These are phyloP conservation scores for Argyrosomus japonicus DNA, from an alignment of 2,113 vertebrate species.

Conservation along the genomic window DNA sequence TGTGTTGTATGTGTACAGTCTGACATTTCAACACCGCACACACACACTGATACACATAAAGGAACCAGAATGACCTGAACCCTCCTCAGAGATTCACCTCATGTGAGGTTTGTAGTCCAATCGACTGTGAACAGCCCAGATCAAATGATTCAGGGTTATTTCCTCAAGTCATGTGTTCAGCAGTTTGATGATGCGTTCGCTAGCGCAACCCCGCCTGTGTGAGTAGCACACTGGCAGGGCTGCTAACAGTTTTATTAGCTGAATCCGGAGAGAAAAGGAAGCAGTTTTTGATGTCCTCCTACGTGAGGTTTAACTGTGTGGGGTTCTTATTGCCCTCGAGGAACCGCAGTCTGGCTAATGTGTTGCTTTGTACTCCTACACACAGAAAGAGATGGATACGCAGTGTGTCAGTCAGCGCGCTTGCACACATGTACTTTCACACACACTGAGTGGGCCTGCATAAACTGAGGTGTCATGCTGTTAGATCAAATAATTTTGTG, in stretches of 20 bases:
- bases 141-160: slow-evolving; percentile 34
- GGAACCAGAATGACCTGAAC: slow-evolving; percentile 26
- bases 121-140: slow-evolving; percentile 24
- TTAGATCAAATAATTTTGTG: slow-evolving; percentile 44
- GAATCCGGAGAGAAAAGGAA: slow-evolving; percentile 67
- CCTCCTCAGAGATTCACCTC: slow-evolving; percentile 22
- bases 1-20: background rate
- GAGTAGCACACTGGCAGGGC: slow-evolving; percentile 58
- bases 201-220: slow-evolving; percentile 37
- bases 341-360: slow-evolving; percentile 77
- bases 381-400: slow-evolving; percentile 58
- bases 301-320: slow-evolving; percentile 75
- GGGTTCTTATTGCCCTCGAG: slow-evolving; percentile 75
- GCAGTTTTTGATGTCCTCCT: slow-evolving; percentile 77
- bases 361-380: slow-evolving; percentile 79
- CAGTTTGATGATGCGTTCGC: slow-evolving; percentile 40
- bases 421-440: slow-evolving; percentile 32
- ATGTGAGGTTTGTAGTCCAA: slow-evolving; percentile 1
- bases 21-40: slow-evolving; percentile 10
- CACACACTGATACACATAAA: background rate
- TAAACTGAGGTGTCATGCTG: slow-evolving; percentile 46
- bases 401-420: slow-evolving; percentile 28
- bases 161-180: slow-evolving; percentile 44
- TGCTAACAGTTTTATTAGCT: slow-evolving; percentile 75
- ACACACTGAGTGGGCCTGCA: slow-evolving; percentile 48